Base-by-base conservation (phyloP, 2,797 vertebrate species). In the Pseudomugil tenellus region DNA sequence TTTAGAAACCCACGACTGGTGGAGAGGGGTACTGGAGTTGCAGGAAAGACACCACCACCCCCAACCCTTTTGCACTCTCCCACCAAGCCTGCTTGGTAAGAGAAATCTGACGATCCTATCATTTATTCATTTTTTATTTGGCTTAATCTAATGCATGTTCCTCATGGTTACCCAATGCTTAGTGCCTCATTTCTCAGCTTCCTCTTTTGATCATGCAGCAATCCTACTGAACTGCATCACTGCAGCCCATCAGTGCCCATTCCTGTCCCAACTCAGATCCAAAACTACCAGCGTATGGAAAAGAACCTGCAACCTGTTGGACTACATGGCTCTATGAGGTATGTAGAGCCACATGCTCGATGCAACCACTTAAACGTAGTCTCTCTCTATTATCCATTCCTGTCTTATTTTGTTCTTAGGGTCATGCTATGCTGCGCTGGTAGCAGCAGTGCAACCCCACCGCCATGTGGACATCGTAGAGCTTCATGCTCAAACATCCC, bases 181-280 rank as follows among this genome's bases (percentile, higher is more conserved):
- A 53, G 10, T 63, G 16, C 69, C 19, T 67, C 6, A 51, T 39
- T 63, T 23, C 2, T 70, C 31, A 37, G 6, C 55, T 57, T 55
- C 29, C 37, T 54, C 7, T 80, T 67, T 56, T 29, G 55, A 74
- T 35, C 23, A 25, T 17, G 74, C 71, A 96, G 92, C 65, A 94
- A 95, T 71, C 89, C 92, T 0, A 84, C 71, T 41, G 90, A 93
- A 51, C 91, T 91, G 26, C 86, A 85, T 28, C 94, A 87, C 70
- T 94, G 92, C 14, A 94, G 93, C 17, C 95, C 88, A 59, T 96
- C 98, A 0, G 93, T 96, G 66, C 96, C 98, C 79, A 96, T 99
- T 84, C 98, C 98, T 0, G 98, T 99, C 31, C 98, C 98, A 2
- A 96, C 96, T 0, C 98, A 99, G 75, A 94, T 98, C 64, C 95